Conservation (phyloP, 2,797 vertebrate genomes). For the Amniataba percoides region DNA sequence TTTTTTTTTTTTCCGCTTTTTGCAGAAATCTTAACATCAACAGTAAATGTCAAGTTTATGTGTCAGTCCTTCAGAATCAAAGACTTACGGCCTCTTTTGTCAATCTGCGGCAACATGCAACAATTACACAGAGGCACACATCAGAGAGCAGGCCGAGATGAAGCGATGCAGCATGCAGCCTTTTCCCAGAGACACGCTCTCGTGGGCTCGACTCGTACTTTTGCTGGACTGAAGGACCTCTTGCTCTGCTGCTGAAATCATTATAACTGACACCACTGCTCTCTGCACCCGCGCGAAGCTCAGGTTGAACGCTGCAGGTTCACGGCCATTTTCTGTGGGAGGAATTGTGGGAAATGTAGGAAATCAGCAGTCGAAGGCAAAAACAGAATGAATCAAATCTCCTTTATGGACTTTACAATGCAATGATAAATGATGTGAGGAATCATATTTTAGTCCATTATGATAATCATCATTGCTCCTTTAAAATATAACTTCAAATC, state of each 20-base stretch:
- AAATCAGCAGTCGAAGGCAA: conserved; percentile 3
- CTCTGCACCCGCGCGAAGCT: conserved; percentile 11
- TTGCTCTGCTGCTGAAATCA: conserved; percentile 22
- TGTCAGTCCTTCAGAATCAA: conserved; percentile 55
- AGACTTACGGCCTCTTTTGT: conserved; percentile 46
- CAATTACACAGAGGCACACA: conserved; percentile 38
- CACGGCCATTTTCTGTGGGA: neutral
- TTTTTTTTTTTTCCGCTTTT: conserved; percentile 6
- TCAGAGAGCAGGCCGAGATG: conserved; percentile 32
- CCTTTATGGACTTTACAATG: neutral
- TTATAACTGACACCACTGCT: neutral
- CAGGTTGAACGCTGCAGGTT: neutral
- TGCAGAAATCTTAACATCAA: conserved; percentile 26
- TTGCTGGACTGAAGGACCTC: conserved; percentile 14
- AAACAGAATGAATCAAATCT: neutral
- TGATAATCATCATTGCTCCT: neutral
- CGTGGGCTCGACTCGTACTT: conserved; percentile 18
- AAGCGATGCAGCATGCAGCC: conserved; percentile 26
- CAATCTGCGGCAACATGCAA: conserved; percentile 32
- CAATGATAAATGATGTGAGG: neutral
- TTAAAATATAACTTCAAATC: neutral
- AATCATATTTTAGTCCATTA: neutral
- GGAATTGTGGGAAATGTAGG: conserved; percentile 46
- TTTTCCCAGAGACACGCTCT: conserved; percentile 8
- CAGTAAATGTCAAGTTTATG: conserved; percentile 48